Conservation (phyloP, 2,888 invertebrate species). For the Andrena fulva region DNA sequence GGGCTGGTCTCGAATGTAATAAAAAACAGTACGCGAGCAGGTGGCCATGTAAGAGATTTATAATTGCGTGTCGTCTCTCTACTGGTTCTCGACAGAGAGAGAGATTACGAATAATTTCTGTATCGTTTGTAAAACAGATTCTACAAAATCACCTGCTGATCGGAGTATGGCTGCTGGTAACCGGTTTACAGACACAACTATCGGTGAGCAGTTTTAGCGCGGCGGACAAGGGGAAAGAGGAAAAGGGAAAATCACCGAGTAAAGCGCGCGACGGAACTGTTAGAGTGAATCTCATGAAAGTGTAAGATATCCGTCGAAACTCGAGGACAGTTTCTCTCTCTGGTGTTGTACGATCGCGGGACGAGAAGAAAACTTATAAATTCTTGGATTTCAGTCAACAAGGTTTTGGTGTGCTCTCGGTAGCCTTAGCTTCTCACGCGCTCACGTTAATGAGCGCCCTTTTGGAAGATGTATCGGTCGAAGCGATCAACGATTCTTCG, state of each 20-base stretch:
- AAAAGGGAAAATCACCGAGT: slow-evolving; percentile 87
- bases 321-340: not conserved
- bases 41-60: slow-evolving; percentile 90
- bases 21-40: slow-evolving; percentile 93
- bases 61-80: not conserved
- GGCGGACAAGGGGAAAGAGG: slow-evolving; percentile 85
- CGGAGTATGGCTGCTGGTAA: slow-evolving; percentile 94
- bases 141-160: slow-evolving; percentile 96
- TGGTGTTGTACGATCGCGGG: not conserved
- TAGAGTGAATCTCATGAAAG: slow-evolving; percentile 90
- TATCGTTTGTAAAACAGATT: slow-evolving; percentile 86
- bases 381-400: slow-evolving; percentile 88
- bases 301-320: slow-evolving; percentile 82
- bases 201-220: slow-evolving; percentile 87
- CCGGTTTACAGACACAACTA: slow-evolving; percentile 94
- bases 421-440: slow-evolving; percentile 94
- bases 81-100: not conserved
- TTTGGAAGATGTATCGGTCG: slow-evolving; percentile 91
- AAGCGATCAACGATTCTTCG: slow-evolving; percentile 85
- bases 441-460: slow-evolving; percentile 91
- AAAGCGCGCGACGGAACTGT: slow-evolving; percentile 87
- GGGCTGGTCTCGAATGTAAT: slow-evolving; percentile 92
- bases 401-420: slow-evolving; percentile 95
- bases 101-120: slow-evolving; percentile 3
- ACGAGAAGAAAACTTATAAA: not conserved